Conservation (phyloP, 2,113 vertebrate species). For the Coreoperca whiteheadi region DNA sequence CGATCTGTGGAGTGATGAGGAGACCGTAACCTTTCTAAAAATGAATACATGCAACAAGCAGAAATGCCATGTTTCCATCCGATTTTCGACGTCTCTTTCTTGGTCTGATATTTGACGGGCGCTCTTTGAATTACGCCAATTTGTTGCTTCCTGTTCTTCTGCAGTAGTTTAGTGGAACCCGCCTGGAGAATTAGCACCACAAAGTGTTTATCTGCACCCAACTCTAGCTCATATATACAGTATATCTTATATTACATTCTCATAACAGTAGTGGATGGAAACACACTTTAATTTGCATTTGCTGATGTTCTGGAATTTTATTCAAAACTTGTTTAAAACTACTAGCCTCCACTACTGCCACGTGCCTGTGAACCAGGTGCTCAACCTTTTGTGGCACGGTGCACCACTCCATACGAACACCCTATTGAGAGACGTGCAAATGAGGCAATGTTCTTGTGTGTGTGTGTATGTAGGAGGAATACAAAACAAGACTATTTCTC, state of each 20-base stretch:
- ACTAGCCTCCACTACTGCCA: background rate
- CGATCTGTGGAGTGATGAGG: background rate
- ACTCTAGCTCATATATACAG: background rate
- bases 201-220: background rate
- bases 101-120: too few species aligned
- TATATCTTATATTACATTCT: too few species aligned
- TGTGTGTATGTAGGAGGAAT: conserved; percentile 5
- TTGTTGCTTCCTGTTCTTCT: background rate
- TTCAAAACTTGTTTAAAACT: background rate
- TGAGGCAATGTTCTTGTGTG: background rate
- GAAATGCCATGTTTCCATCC: too few species aligned
- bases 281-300: background rate
- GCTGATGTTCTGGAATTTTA: background rate
- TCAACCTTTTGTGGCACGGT: background rate
- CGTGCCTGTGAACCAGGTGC: background rate
- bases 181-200: background rate
- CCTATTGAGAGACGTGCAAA: conserved; percentile 2
- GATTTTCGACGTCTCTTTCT: too few species aligned
- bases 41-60: background rate
- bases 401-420: background rate
- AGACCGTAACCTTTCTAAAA: background rate
- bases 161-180: too few species aligned
- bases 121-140: too few species aligned
- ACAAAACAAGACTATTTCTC: conserved; percentile 33
- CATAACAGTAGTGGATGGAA: background rate